A percentile compares a stretch with the other conserved stretches of the same genome.
Conservation (phyloP, 2,888 invertebrate species). For the Drosophila nigritarsus region DNA sequence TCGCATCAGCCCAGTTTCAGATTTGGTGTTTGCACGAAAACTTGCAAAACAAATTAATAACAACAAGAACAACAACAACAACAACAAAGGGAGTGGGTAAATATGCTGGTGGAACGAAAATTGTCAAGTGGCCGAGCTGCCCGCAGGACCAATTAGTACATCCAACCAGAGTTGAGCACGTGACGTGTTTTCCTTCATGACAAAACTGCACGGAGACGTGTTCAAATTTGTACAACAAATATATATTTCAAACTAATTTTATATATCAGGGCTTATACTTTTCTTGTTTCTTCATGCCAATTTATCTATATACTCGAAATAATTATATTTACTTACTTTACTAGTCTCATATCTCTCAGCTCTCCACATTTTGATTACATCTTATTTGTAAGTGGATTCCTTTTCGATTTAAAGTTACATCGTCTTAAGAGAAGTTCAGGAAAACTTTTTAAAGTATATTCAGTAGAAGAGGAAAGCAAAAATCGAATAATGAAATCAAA, state of each 20-base stretch:
- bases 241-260: not conserved
- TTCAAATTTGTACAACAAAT: not conserved
- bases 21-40: constrained; percentile 44
- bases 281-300: not conserved
- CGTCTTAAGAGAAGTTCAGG: too few species aligned
- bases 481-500: not conserved
- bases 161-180: constrained; percentile 14
- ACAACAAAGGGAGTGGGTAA: not conserved
- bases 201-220: not conserved
- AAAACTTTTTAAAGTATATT: not conserved
- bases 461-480: not conserved
- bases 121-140: constrained; percentile 41
- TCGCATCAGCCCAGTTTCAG: constrained; percentile 9
- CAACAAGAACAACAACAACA: constrained; percentile 65
- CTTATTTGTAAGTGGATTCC: not conserved
- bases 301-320: not conserved
- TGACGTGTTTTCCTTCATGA: not conserved
- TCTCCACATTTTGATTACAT: not conserved
- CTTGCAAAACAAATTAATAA: constrained; percentile 74
- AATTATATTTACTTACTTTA: not conserved
- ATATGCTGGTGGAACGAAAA: constrained; percentile 11
- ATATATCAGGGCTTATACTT: not conserved
- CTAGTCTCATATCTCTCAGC: not conserved
- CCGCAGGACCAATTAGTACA: constrained; percentile 63
- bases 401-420: not conserved